Evolutionary conservation across 2,113 vertebrate genomes (phyloP), one percentile per base, ranked within the genome.

Genomic region (Pedetes capensis): DNA sequence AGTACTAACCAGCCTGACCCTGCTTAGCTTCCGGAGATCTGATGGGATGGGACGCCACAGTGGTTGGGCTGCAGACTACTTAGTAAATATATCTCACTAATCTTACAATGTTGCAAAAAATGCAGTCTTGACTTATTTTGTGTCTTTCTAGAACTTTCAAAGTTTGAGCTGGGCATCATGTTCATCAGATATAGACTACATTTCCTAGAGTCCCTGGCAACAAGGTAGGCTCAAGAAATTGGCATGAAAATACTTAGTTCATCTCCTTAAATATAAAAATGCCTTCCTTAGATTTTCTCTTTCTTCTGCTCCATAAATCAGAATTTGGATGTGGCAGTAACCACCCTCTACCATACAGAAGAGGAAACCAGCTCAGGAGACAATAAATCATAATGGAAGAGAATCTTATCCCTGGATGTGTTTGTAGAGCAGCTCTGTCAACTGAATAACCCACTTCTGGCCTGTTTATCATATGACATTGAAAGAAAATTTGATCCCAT

Each of bases 101-200:
- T 94, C 44, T 86, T 94, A 66, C 89, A 75, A 87, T 93, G 13
- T 44, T 61, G 29, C 44, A 79, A 7, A 79, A 85, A 89, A 93
- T 22, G 53, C 10, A 63, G 27, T n/a, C 8, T 2, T 79, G 6
- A 74, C 12, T 79, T 90, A 88, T 37, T 13, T 86, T 22, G 59
- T 85, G 25, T 57, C 27, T 82, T 20, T 69, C 37, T 90, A 93
- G 27, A 87, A 69, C 68, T 44, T 84, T 22, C 39, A 71, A 84
- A 92, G 42, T 44, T 79, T 84, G 29, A 94, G 8, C 18, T 83
- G 32, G 18, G 22, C 22, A 37, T 83, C 47, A 61, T 63, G 39
- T 37, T n/a, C 64, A 6, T 63, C 34, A 69, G 12, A 14, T 80
- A 53, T 44, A 87, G 49, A n/a, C 10, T 92, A n/a, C 5, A 81